These are phyloP conservation scores for Indicator indicator DNA, from an alignment of 2,113 vertebrate genomes.

Conservation along the genomic window DNA sequence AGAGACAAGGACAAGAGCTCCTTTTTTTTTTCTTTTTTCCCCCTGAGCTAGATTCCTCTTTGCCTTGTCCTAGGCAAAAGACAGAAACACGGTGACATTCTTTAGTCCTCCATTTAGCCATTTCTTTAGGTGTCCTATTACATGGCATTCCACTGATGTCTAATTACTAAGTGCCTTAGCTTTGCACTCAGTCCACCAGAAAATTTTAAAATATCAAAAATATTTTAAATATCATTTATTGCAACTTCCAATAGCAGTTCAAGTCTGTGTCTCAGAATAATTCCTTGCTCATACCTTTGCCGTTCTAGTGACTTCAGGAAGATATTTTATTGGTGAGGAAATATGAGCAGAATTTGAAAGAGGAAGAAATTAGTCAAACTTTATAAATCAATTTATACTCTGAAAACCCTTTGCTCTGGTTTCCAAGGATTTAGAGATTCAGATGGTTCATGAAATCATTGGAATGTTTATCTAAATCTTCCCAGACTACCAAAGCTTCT, in stretches of 20 bases:
- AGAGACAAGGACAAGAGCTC: neutral
- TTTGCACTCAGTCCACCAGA: neutral
- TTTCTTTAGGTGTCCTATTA: neutral
- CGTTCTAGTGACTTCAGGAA: neutral
- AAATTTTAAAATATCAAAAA: neutral
- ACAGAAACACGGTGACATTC: neutral
- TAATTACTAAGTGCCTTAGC: neutral
- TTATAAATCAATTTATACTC: neutral
- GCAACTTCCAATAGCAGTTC: neutral
- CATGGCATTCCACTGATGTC: neutral
- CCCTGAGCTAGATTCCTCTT: neutral
- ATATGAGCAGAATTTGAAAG: neutral
- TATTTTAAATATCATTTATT: neutral
- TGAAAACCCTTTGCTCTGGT: neutral
- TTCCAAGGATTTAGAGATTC: neutral
- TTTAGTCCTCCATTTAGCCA: neutral
- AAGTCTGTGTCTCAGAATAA: neutral
- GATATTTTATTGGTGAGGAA: neutral
- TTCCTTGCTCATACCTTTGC: neutral
- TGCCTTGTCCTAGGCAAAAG: neutral
- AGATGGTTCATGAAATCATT: neutral
- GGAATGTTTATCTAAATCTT: neutral
- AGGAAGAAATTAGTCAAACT: neutral
- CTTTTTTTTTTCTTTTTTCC: rapidly evolving
- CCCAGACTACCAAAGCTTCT: neutral